Conservation (phyloP, 2,888 invertebrate genomes). For the Temnothorax unifasciatus region DNA sequence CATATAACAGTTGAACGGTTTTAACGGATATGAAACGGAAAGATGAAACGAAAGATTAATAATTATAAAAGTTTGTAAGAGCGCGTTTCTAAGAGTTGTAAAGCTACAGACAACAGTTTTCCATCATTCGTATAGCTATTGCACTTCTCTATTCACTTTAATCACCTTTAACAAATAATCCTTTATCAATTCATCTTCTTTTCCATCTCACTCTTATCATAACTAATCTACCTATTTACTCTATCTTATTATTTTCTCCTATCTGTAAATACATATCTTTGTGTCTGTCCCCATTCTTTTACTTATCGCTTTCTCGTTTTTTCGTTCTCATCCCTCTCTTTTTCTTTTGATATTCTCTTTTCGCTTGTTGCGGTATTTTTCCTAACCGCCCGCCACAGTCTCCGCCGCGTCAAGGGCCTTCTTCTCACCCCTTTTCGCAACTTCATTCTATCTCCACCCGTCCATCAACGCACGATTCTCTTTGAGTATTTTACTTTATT, state of each 20-base stretch:
- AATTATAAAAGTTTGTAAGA: constrained; percentile 82
- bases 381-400: constrained; percentile 48
- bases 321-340: background rate
- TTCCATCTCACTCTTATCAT: constrained; percentile 10
- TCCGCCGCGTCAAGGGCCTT: constrained; percentile 55
- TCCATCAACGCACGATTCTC: constrained; percentile 33
- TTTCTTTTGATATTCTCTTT: background rate
- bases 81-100: constrained; percentile 78
- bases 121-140: constrained; percentile 51
- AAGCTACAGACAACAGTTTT: constrained; percentile 80
- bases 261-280: constrained; percentile 16
- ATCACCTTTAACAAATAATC: background rate
- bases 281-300: constrained; percentile 30
- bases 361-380: background rate
- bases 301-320: background rate
- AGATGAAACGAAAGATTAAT: no score
- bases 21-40: constrained; percentile 72
- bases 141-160: constrained; percentile 7
- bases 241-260: constrained; percentile 9
- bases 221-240: background rate
- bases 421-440: constrained; percentile 50
- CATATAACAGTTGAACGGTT: constrained; percentile 29
- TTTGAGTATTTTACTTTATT: constrained; percentile 33
- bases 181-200: background rate
- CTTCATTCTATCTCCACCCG: constrained; percentile 8